phyloP scores from a whole-genome alignment of 2,797 vertebrate species.

The Tympanoctomys barrerae region DNA sequence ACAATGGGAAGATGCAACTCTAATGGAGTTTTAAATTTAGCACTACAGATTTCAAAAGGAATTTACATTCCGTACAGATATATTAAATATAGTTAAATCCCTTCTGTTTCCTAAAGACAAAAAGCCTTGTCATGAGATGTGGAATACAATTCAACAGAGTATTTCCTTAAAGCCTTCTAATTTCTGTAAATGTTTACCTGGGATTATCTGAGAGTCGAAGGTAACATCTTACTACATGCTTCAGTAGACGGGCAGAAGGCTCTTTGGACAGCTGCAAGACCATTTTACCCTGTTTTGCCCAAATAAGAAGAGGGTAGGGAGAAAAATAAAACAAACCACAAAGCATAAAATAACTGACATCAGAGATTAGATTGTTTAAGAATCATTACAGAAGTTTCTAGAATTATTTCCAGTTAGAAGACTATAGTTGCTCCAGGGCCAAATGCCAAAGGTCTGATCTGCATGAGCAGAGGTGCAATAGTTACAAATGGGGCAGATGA shows the following conservation, averaged over 20 bases:
- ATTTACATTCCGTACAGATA: constrained; percentile 36
- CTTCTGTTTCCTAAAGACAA: constrained; percentile 1
- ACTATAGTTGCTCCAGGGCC: neutral
- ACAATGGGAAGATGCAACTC: constrained; percentile 51
- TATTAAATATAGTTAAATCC: constrained; percentile 40
- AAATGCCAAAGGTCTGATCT: constrained; percentile 8
- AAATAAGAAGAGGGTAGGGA: neutral
- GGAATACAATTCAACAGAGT: neutral
- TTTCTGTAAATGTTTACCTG: constrained; percentile 92
- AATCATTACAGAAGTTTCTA: constrained; percentile 25
- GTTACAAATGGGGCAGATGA: neutral
- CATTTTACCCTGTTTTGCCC: constrained; percentile 95
- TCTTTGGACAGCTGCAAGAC: constrained; percentile 99
- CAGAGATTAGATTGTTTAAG: constrained; percentile 47
- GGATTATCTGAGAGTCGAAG: constrained; percentile 98
- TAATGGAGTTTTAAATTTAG: constrained; percentile 59
- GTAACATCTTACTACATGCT: constrained; percentile 98
- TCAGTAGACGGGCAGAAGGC: constrained; percentile 96
- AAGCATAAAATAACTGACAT: constrained; percentile 55
- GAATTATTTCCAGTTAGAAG: constrained; percentile 43
- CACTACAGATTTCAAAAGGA: constrained; percentile 64
- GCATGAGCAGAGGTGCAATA: constrained; percentile 2
- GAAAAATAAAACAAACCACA: constrained; percentile 57
- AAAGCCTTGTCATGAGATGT: neutral
- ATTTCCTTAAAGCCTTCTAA: constrained; percentile 47